Evolutionary conservation across 2,888 invertebrate genomes (phyloP).

Genomic region (Drosophila villosipedis): DNA sequence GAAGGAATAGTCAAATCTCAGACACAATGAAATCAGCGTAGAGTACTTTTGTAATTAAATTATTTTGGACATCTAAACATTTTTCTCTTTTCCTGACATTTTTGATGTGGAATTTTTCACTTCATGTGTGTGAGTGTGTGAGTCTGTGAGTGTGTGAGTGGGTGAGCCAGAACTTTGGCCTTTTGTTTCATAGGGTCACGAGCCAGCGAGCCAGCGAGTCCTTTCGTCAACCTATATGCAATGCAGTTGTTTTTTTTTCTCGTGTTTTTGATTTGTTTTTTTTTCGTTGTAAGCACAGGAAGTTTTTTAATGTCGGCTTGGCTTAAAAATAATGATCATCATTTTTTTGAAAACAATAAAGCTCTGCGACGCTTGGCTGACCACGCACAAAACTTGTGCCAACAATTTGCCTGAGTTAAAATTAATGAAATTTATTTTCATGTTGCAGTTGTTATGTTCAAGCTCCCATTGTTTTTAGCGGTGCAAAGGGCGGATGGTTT

Average conservation of each 20-base stretch:
- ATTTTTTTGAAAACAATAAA: slow-evolving; percentile 70
- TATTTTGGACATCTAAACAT: slow-evolving; percentile 5
- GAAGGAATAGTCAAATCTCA: neutral
- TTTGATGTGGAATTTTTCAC: slow-evolving; percentile 20
- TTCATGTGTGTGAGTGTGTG: neutral
- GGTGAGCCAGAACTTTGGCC: slow-evolving; percentile 12
- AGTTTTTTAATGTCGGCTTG: slow-evolving; percentile 38
- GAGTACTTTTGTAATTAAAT: slow-evolving; percentile 2
- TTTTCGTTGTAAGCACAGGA: slow-evolving; percentile 1
- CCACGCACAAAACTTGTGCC: slow-evolving; percentile 44
- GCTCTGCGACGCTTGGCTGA: slow-evolving; percentile 47
- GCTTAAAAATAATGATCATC: slow-evolving; percentile 64
- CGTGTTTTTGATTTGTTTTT: slow-evolving; percentile 6
- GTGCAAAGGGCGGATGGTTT: slow-evolving; percentile 4
- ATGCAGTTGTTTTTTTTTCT: slow-evolving; percentile 32
- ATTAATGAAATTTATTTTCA: slow-evolving; percentile 72
- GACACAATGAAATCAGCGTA: neutral
- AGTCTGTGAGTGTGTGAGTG: neutral
- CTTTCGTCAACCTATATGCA: slow-evolving; percentile 42
- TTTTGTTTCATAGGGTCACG: slow-evolving; percentile 39
- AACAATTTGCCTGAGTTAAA: slow-evolving; percentile 61
- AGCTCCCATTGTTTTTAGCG: slow-evolving; percentile 48
- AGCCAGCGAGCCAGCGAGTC: slow-evolving; percentile 23
- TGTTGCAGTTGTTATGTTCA: slow-evolving; percentile 42
- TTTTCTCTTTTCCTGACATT: slow-evolving; percentile 4